Evolutionary conservation across 2,888 invertebrate genomes (phyloP).

Genomic region (Desoria tigrina): DNA sequence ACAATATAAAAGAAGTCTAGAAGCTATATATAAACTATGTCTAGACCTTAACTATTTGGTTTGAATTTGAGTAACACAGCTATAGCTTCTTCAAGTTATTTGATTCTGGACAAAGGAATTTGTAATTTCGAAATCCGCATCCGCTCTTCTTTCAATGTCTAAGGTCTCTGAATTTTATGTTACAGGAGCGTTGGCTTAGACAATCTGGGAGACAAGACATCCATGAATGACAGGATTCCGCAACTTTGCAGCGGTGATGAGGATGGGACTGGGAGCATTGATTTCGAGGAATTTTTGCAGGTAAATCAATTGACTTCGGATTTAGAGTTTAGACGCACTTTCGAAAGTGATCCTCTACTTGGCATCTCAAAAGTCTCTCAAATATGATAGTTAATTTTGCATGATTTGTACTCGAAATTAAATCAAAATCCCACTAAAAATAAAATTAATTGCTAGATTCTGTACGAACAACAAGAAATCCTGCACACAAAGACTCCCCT

Average conservation of each 20-base stretch:
- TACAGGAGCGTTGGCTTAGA: slow-evolving; percentile 50
- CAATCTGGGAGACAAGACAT: slow-evolving; percentile 48
- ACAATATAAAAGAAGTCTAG: too few relatives aligned
- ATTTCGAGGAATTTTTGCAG: slow-evolving; percentile 51
- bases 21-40: too few relatives aligned
- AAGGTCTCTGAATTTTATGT: too few relatives aligned
- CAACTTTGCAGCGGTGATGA: slow-evolving; percentile 46
- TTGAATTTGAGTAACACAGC: too few relatives aligned
- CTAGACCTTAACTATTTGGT: too few relatives aligned
- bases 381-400: not conserved
- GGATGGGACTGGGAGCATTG: slow-evolving; percentile 51
- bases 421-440: too few relatives aligned
- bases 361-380: not conserved
- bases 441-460: slow-evolving; percentile 22
- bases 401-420: too few relatives aligned
- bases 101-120: too few relatives aligned
- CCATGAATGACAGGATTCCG: slow-evolving; percentile 44
- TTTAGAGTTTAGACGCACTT: not conserved
- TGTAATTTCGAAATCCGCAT: too few relatives aligned
- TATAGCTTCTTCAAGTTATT: too few relatives aligned
- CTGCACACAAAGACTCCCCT: slow-evolving; percentile 30
- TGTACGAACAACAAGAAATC: slow-evolving; percentile 41
- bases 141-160: too few relatives aligned
- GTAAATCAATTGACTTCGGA: slow-evolving; percentile 27
- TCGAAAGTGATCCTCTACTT: too few relatives aligned